phyloP scores from a whole-genome alignment of 2,797 vertebrate species.

The Clarias laeviceps region DNA sequence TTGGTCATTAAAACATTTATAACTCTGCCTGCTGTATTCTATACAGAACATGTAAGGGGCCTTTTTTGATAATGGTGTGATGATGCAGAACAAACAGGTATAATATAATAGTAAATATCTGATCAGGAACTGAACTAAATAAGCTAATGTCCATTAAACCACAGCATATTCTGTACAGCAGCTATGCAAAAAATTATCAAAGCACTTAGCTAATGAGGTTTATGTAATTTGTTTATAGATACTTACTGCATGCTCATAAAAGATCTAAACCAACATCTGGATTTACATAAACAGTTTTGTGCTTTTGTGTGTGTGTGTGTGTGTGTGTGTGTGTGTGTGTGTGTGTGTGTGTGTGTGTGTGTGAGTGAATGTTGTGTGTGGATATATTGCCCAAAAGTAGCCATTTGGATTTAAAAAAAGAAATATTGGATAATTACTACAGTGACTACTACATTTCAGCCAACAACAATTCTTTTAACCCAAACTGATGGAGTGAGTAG shows the following conservation, averaged over 20 bases:
- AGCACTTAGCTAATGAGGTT: background rate
- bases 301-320: background rate
- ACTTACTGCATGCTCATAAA: background rate
- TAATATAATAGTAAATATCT: conserved; percentile 1
- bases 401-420: no score
- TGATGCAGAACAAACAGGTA: background rate
- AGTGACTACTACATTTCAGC: no score
- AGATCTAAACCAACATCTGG: background rate
- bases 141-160: background rate
- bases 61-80: background rate
- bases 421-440: no score
- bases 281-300: background rate
- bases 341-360: no score
- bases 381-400: no score
- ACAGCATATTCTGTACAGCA: background rate
- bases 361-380: no score
- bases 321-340: no score
- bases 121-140: background rate
- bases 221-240: background rate
- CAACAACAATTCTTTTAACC: no score
- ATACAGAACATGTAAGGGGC: background rate
- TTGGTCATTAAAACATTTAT: background rate
- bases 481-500: no score
- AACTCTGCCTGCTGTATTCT: background rate
- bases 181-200: background rate